A percentile compares a stretch with the other conserved stretches of the same genome.
These are phyloP conservation scores for Drosophila subquinaria DNA, from an alignment of 2,888 invertebrate genomes.

Conservation along the genomic window DNA sequence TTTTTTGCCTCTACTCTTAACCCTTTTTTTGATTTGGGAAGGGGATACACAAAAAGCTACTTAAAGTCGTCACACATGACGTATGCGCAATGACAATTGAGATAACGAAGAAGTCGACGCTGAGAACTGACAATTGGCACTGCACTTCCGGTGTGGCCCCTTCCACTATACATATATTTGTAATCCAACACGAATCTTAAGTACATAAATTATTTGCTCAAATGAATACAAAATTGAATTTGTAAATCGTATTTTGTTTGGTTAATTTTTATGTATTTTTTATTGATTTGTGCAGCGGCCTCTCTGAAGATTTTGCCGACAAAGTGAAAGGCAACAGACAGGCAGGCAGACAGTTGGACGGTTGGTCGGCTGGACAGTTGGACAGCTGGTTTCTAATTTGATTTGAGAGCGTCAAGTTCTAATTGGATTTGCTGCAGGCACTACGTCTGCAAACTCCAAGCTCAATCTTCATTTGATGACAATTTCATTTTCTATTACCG, in stretches of 20 bases:
- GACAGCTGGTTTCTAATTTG: constrained; percentile 65
- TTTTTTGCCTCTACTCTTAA: not conserved
- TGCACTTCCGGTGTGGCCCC: constrained; percentile 24
- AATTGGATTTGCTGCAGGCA: constrained; percentile 70
- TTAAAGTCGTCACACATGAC: constrained; percentile 60
- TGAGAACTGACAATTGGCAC: constrained; percentile 8
- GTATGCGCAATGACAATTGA: constrained; percentile 49
- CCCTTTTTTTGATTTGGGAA: not conserved
- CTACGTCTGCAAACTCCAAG: constrained; percentile 27
- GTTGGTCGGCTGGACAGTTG: not conserved
- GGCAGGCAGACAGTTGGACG: not conserved
- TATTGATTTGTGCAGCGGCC: constrained; percentile 49
- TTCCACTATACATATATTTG: not conserved
- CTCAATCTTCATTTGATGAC: constrained; percentile 78
- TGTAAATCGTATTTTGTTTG: constrained; percentile 7
- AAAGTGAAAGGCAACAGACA: constrained; percentile 4
- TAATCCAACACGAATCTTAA: constrained; percentile 25
- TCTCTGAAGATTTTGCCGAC: constrained; percentile 50
- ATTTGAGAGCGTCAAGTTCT: constrained; percentile 73
- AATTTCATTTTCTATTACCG: constrained; percentile 78
- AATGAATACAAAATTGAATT: constrained; percentile 18
- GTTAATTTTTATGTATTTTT: constrained; percentile 1
- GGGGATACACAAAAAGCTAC: constrained; percentile 55
- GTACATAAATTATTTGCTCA: constrained; percentile 29
- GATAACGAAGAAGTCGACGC: constrained; percentile 18